Conservation (phyloP, 2,888 invertebrate species). For the Litoditis marina region DNA sequence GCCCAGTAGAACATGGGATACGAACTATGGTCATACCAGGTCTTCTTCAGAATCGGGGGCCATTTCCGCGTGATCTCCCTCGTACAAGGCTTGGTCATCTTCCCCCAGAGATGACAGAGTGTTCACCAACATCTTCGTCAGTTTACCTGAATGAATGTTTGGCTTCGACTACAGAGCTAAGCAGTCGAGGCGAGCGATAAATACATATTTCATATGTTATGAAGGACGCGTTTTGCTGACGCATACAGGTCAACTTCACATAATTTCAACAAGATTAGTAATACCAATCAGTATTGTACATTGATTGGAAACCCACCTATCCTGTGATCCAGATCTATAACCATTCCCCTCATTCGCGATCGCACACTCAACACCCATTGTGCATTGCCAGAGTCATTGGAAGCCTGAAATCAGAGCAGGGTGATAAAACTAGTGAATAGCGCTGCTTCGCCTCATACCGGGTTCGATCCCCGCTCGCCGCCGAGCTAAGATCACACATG, state of each 20-base stretch:
- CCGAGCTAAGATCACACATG: no score
- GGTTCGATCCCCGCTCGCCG: no score
- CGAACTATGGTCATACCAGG: conserved; percentile 12
- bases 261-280: no score
- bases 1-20: no score
- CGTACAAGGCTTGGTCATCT: conserved; percentile 37
- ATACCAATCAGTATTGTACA: no score
- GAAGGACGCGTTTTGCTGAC: no score
- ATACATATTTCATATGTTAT: not conserved
- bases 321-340: conserved; percentile 54
- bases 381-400: conserved; percentile 66
- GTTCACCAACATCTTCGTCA: conserved; percentile 86
- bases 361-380: conserved; percentile 97
- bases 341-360: conserved; percentile 87
- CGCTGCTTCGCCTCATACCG: no score
- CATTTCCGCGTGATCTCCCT: conserved; percentile 28
- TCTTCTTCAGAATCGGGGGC: conserved; percentile 27
- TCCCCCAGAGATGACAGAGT: conserved; percentile 83
- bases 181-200: no score
- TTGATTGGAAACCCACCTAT: no score
- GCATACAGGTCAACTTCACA: no score
- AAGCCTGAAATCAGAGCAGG: conserved; percentile 6
- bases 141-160: conserved; percentile 75
- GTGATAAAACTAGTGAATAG: no score
- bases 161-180: no score